phyloP scores from a whole-genome alignment of 2,888 invertebrate genomes.

The Willowsia nigromaculata region DNA sequence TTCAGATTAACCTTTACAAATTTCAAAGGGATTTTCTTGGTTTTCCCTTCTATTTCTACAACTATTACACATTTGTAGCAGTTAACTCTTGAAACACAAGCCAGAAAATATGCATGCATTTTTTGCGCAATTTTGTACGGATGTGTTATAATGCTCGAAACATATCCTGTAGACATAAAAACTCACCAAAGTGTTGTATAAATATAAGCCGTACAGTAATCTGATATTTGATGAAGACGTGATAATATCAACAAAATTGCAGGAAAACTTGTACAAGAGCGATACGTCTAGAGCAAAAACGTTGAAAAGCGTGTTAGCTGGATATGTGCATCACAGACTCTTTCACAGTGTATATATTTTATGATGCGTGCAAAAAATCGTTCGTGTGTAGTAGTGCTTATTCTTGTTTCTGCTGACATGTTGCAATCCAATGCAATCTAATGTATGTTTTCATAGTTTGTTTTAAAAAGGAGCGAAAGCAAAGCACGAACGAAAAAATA shows the following conservation, averaged over 20 bases:
- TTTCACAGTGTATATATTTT: background rate
- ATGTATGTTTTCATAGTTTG: background rate
- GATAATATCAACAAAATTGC: background rate
- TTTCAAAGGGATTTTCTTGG: background rate
- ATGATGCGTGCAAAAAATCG: constrained; percentile 46
- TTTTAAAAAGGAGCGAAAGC: background rate
- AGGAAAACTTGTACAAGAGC: background rate
- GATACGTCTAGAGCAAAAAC: background rate
- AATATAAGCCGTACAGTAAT: background rate
- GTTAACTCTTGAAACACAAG: background rate
- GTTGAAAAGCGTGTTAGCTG: background rate
- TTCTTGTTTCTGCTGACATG: background rate
- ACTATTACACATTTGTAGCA: background rate
- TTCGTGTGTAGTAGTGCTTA: constrained; percentile 3
- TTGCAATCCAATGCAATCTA: background rate
- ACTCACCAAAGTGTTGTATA: background rate
- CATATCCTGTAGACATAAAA: background rate
- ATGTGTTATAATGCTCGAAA: background rate
- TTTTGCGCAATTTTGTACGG: background rate
- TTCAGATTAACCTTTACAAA: constrained; percentile 24
- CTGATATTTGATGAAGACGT: background rate
- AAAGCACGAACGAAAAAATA: background rate
- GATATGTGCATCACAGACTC: background rate
- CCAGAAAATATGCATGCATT: background rate
- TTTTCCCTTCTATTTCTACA: background rate